Base-by-base conservation (phyloP, 2,888 invertebrate genomes). In the Parnassius orleans region DNA sequence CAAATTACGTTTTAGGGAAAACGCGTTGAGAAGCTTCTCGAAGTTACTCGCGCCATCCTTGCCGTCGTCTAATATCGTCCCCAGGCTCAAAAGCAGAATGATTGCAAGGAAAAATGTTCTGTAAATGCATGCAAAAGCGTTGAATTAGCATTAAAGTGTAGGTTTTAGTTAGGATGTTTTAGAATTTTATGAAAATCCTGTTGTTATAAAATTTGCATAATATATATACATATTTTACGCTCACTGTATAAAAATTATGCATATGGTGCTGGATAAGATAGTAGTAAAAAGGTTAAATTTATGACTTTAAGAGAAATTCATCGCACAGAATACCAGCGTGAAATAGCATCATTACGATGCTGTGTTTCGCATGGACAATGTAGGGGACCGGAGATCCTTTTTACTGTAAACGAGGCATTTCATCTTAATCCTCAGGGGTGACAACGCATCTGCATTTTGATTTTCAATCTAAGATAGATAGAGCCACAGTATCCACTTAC, bases 1-100 rank as follows among this genome's bases (percentile, higher is more conserved):
- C 65, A 87, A 71, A 70, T 93, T 93, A 63, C 90, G 84, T 73
- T 87, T 88, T 60, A 93, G 66, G 1, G 93, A 92, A 77, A 93
- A 93, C 51, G 90, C 88, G 65, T 87, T 87, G 53, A 93, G 86
- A 60, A 91, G 76, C 67, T 87, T 91, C 72, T 90, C 90, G 72
- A 90, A 90, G 72, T 89, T 90, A 0, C 85, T 87, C n/a, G 69
- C 67, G 12, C 87, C 90, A 69, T 89, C 90, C 57, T 83, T 86
- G 0, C 84, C 86, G 67, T 90, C 90, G 68, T 91, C 90, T 57
- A 90, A 75, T 42, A 86, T 72, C 3, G 92, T 91, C 5, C 91
- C 92, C 63, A 92, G 71, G 57, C 83, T 81, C 14, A 91, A 75
- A 50, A 90, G 75, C 48, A 90, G 73, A 44, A 85, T 65, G 60